These are phyloP conservation scores for Fratercula arctica DNA, from an alignment of 2,797 vertebrate species.

Conservation along the genomic window DNA sequence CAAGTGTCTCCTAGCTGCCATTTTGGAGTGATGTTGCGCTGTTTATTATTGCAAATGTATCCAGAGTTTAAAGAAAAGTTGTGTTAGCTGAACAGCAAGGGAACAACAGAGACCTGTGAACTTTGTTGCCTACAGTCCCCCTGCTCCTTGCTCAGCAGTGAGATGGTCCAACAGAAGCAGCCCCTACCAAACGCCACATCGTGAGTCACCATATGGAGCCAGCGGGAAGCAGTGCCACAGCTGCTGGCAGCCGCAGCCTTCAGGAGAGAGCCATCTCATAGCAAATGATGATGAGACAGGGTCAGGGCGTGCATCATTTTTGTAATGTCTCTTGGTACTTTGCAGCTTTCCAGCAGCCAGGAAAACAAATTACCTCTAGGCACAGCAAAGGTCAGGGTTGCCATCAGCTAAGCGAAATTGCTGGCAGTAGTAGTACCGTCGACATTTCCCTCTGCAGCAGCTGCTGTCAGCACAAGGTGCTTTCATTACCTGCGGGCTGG, in stretches of 20 bases:
- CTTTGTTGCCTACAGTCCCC: neutral
- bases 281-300: conserved; percentile 23
- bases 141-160: neutral
- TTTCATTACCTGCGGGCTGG: conserved; percentile 55
- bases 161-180: neutral
- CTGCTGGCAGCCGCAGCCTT: neutral
- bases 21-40: neutral
- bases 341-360: conserved; percentile 18
- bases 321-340: neutral
- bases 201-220: neutral
- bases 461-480: conserved; percentile 25
- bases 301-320: neutral
- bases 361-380: conserved; percentile 56
- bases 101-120: neutral
- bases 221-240: neutral
- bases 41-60: neutral
- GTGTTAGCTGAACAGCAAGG: neutral
- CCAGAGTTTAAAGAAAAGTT: neutral
- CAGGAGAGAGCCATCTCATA: neutral
- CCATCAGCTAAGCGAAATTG: neutral
- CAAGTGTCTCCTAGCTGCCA: neutral
- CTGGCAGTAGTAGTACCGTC: neutral
- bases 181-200: fast-evolving
- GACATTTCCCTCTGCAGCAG: conserved; percentile 24
- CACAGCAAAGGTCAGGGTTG: conserved; percentile 48